Conservation (phyloP, 1,140 invertebrate species). For the Vanessa tameamea region DNA sequence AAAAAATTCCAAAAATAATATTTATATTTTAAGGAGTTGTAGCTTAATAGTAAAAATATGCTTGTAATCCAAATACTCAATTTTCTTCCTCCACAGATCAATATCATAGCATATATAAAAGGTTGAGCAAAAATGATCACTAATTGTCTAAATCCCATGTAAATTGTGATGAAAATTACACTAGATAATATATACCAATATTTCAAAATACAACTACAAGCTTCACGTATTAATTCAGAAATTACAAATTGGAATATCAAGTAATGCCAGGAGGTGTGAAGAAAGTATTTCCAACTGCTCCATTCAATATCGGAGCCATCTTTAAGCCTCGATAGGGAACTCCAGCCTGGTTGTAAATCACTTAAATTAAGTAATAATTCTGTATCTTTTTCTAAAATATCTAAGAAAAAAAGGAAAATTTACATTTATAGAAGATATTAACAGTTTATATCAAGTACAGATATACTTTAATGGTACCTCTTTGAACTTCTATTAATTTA, state of each 20-base stretch:
- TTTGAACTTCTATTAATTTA: slow-evolving; percentile 62
- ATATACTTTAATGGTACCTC: slow-evolving; percentile 40
- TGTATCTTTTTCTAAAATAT: slow-evolving; percentile 51
- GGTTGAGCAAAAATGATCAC: slow-evolving; percentile 65
- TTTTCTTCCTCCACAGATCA: slow-evolving; percentile 61
- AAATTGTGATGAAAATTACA: slow-evolving; percentile 56
- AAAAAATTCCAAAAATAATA: slow-evolving; percentile 68
- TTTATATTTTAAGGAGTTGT: slow-evolving; percentile 73
- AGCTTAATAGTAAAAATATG: slow-evolving; percentile 57
- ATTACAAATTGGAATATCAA: slow-evolving; percentile 63
- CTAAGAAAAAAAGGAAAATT: slow-evolving; percentile 43
- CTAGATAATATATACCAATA: slow-evolving; percentile 74
- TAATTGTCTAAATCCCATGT: slow-evolving; percentile 63
- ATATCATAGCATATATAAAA: slow-evolving; percentile 58
- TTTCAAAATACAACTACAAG: slow-evolving; percentile 47
- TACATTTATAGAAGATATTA: background rate
- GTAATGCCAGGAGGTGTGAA: slow-evolving; percentile 61
- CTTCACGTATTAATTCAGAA: slow-evolving; percentile 63
- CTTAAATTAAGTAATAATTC: slow-evolving; percentile 43
- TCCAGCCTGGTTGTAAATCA: slow-evolving; percentile 70
- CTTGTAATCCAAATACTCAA: slow-evolving; percentile 64
- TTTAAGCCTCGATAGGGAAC: slow-evolving; percentile 56
- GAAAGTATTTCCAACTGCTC: slow-evolving; percentile 74
- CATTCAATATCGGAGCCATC: slow-evolving; percentile 79
- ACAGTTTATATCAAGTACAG: background rate